Conservation (phyloP, 2,888 invertebrate species). For the Frankliniella intonsa region DNA sequence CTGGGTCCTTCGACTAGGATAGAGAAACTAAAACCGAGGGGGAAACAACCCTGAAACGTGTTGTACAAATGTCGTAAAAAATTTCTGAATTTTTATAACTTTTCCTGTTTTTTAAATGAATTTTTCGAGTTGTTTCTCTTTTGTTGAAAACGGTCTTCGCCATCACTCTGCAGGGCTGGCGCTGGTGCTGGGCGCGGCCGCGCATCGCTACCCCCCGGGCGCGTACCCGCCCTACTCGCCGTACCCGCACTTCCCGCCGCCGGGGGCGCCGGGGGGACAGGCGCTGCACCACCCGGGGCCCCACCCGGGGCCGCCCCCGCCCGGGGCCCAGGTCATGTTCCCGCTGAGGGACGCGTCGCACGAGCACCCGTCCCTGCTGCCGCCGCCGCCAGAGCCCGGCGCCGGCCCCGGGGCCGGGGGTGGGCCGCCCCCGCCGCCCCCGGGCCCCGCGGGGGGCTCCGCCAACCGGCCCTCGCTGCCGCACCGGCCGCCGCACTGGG, state of each 20-base stretch:
- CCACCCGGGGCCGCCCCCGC: background rate
- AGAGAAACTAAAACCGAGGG: too few relatives aligned
- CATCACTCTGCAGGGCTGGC: background rate
- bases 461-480: background rate
- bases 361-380: slow-evolving; percentile 20
- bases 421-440: background rate
- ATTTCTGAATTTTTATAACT: too few relatives aligned
- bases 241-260: slow-evolving; percentile 1
- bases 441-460: background rate
- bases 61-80: too few relatives aligned
- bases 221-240: slow-evolving; percentile 4
- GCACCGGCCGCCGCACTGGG: slow-evolving; percentile 5
- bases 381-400: background rate
- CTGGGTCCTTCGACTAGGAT: too few relatives aligned
- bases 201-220: background rate
- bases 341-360: background rate
- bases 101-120: too few relatives aligned
- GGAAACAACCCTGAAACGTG: too few relatives aligned
- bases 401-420: background rate
- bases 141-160: too few relatives aligned
- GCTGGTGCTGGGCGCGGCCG: background rate
- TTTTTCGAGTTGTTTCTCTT: too few relatives aligned
- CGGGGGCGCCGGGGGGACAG: background rate
- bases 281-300: background rate
- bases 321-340: background rate